Percentiles rank a stretch among this genome's conserved stretches.
phyloP scores from a whole-genome alignment of 2,797 vertebrate genomes.

The Cottoperca gobio region DNA sequence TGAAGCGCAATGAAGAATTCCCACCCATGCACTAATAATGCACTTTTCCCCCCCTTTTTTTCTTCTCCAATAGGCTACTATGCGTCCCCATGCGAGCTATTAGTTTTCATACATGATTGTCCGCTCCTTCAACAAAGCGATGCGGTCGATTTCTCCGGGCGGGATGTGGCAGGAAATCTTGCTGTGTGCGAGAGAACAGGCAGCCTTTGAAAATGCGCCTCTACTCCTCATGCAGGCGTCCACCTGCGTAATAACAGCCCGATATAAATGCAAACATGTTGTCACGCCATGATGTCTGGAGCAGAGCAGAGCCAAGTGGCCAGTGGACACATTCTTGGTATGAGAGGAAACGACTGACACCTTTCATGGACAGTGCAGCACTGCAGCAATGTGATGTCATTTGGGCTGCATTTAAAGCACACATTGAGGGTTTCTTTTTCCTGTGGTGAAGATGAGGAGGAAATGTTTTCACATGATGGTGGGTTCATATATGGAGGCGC shows the following conservation, averaged over 20 bases:
- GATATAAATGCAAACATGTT: constrained; percentile 46
- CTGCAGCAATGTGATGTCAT: constrained; percentile 76
- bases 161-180: constrained; percentile 40
- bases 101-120: constrained; percentile 67
- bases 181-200: constrained; percentile 50
- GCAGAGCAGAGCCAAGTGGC: constrained; percentile 54
- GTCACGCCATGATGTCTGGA: constrained; percentile 77
- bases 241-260: constrained; percentile 67
- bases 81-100: constrained; percentile 62
- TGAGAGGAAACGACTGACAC: constrained; percentile 63
- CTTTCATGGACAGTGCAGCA: constrained; percentile 70
- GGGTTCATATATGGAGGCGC: constrained; percentile 43
- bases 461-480: constrained; percentile 21
- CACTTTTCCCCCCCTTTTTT: not conserved
- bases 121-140: constrained; percentile 53
- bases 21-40: constrained; percentile 70
- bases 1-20: constrained; percentile 73
- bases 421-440: not conserved
- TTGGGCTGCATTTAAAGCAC: constrained; percentile 47
- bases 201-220: constrained; percentile 48
- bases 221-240: constrained; percentile 50
- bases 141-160: constrained; percentile 54
- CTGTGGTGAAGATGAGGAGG: constrained; percentile 8
- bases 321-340: constrained; percentile 40
- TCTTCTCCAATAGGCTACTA: constrained; percentile 28